Base-by-base conservation (phyloP, 2,888 invertebrate genomes). In the Drosophila peninsularis region DNA sequence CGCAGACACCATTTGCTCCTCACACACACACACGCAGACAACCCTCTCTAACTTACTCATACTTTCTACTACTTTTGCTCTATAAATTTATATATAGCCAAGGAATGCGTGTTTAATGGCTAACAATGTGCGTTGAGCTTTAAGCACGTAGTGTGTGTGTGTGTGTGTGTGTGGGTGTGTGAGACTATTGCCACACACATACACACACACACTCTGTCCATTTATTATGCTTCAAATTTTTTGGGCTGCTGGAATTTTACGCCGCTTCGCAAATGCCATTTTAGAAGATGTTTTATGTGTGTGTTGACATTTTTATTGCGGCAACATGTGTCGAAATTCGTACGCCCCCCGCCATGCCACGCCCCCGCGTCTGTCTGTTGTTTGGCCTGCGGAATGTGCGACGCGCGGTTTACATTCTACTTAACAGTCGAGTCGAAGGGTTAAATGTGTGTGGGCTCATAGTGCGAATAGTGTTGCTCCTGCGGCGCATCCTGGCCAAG, bases 61-160 rank as follows among this genome's bases (percentile, higher is more conserved):
- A 52, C 62, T 67, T 67, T 74, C 85, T 87, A 75, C 37, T 53
- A 58, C 62, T 88, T 82, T 77, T 87, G 85, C 79, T 89, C 89
- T 89, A 85, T 89, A 85, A 85, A 89, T 87, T 85, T 75, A 36
- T 89, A 82, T 80, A 87, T 87, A 85, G 85, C 65, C 75, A 75
- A 82, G 75, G 86, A 89, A 89, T 90, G 89, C 88, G 86, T 84
- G 80, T 81, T 90, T 90, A 90, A 90, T 90, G 90, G 88, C 90
- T 90, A 82, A 84, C 82, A 89, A 82, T 87, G 85, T 88, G 76
- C 71, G 75, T 77, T 67, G 68, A 65, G 67, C 83, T 82, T 80
- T 72, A 85, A 80, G 84, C 82, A 88, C 81, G 79, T 84, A 45
- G 49, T 67, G 37, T 24, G 21, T 54, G 30, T 66, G 47, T 63